Percentiles rank a stretch among this genome's conserved stretches.
Evolutionary conservation across 2,888 invertebrate genomes (phyloP).

Genomic region (Machimus rusticus): DNA sequence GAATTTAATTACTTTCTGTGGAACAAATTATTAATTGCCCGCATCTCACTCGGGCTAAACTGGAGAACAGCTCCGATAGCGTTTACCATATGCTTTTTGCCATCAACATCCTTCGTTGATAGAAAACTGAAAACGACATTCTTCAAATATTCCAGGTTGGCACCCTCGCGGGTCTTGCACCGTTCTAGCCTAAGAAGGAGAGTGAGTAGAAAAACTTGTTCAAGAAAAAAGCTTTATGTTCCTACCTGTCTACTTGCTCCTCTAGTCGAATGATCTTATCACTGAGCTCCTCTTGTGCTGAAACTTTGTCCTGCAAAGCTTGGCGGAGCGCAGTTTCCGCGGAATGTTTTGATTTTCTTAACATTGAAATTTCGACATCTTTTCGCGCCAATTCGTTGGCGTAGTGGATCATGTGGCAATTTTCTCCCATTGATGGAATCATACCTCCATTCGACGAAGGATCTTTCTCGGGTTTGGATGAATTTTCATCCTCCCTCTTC

Average conservation of each 20-base stretch:
- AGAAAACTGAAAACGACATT: slow-evolving; percentile 88
- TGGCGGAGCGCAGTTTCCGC: slow-evolving; percentile 67
- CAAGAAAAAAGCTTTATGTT: background rate
- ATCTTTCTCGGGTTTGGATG: background rate
- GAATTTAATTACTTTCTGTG: background rate
- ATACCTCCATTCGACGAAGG: background rate
- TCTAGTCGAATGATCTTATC: slow-evolving; percentile 66
- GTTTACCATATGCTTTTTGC: slow-evolving; percentile 84
- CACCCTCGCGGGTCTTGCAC: slow-evolving; percentile 82
- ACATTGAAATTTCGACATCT: slow-evolving; percentile 77
- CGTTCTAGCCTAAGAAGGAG: slow-evolving; percentile 67
- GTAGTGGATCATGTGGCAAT: slow-evolving; percentile 81
- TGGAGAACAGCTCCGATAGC: slow-evolving; percentile 87
- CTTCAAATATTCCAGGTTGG: slow-evolving; percentile 88
- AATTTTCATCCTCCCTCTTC: background rate
- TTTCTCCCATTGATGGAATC: slow-evolving; percentile 63
- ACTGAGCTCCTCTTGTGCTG: slow-evolving; percentile 65
- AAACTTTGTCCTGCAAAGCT: slow-evolving; percentile 67
- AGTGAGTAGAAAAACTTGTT: background rate
- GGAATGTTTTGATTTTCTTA: slow-evolving; percentile 76
- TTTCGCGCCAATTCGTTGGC: slow-evolving; percentile 82
- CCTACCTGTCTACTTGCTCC: slow-evolving; percentile 70
- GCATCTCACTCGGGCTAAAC: slow-evolving; percentile 77
- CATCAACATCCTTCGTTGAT: slow-evolving; percentile 72
- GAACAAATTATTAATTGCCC: slow-evolving; percentile 56